A percentile compares a stretch with the other conserved stretches of the same genome.
Conservation (phyloP, 37 sponge, comb jelly and placozoan genomes). For the Halichondria panicea region DNA sequence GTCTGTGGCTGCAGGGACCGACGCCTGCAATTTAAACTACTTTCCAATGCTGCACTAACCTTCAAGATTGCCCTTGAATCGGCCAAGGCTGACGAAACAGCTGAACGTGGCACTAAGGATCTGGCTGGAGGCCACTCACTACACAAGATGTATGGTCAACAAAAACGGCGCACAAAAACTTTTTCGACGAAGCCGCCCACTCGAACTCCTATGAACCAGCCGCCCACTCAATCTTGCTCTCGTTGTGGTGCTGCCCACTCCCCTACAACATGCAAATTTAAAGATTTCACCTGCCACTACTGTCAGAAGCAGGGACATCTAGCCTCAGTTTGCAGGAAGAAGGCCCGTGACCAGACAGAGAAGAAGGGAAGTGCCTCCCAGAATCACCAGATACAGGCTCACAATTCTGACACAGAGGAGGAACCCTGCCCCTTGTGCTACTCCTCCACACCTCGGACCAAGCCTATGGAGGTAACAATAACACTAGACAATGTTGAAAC, state of each 20-base stretch:
- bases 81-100: background rate
- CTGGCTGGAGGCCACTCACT: background rate
- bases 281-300: background rate
- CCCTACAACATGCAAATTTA: background rate
- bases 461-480: background rate
- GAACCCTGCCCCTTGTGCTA: too few species aligned
- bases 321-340: constrained; percentile 4
- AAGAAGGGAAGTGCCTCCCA: background rate
- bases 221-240: background rate
- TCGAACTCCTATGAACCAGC: background rate
- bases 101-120: background rate
- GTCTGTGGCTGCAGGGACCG: constrained; percentile 4
- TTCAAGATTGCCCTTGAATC: background rate
- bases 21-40: background rate
- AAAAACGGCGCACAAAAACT: too few species aligned
- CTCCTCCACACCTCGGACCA: too few species aligned
- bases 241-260: background rate
- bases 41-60: background rate
- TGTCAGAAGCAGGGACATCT: constrained; percentile 18
- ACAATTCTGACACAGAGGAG: background rate
- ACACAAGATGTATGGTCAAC: background rate
- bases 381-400: background rate
- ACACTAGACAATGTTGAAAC: background rate
- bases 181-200: background rate
- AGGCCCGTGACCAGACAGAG: background rate